Percentiles rank a stretch among this genome's conserved stretches.
Evolutionary conservation across 30 jellyfish, hydroid and myxozoan genomes (phyloP).

Genomic region (Aurelia coerulea): DNA sequence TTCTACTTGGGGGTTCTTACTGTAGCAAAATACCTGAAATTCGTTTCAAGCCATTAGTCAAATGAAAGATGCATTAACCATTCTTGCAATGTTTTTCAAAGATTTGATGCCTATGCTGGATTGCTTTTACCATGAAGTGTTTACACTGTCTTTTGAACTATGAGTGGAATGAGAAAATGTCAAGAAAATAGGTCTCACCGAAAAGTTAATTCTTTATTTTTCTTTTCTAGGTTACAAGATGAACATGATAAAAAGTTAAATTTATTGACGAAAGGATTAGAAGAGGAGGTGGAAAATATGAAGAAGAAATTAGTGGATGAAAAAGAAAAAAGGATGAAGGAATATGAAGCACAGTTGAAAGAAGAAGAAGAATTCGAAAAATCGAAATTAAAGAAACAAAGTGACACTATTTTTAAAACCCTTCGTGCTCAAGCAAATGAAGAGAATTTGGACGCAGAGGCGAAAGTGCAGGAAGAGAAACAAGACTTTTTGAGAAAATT

Average conservation of each 20-base stretch:
- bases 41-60: too few relatives aligned
- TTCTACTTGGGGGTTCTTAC: too few relatives aligned
- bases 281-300: conserved; percentile 39
- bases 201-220: too few relatives aligned
- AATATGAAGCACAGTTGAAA: conserved; percentile 36
- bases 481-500: conserved; percentile 57
- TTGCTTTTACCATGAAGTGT: too few relatives aligned
- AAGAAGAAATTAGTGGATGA: conserved; percentile 20
- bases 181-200: too few relatives aligned
- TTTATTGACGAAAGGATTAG: conserved; percentile 25
- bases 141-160: too few relatives aligned
- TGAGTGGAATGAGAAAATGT: too few relatives aligned
- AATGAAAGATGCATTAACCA: too few relatives aligned
- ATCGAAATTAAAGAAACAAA: conserved; percentile 52
- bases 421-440: conserved; percentile 67
- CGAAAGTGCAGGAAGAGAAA: conserved; percentile 71
- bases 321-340: conserved; percentile 47
- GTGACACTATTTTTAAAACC: conserved; percentile 54
- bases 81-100: too few relatives aligned
- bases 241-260: conserved; percentile 34
- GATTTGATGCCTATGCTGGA: too few relatives aligned
- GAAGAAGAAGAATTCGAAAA: conserved; percentile 72
- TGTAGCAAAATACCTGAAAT: too few relatives aligned
- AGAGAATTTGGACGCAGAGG: conserved; percentile 72
- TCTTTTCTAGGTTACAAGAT: conserved; percentile 31